Base-by-base conservation (phyloP, 2,113 vertebrate species). In the Talpa occidentalis region DNA sequence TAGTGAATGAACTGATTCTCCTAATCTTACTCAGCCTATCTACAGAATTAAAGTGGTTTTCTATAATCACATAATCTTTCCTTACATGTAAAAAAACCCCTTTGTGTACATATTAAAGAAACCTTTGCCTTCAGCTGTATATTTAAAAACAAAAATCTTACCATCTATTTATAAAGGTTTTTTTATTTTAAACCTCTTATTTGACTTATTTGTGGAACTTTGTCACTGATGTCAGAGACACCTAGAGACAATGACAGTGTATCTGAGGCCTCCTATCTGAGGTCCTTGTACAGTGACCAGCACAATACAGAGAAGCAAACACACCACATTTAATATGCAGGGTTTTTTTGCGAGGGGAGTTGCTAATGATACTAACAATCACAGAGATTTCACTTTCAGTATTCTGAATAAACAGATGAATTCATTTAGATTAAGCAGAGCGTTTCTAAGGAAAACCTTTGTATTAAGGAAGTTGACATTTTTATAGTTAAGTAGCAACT, bases 401-500 rank as follows among this genome's bases (percentile, higher is more conserved):
- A 30, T 93, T 52, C 69, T 59, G 32, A 93, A 69, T 69, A 85
- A 62, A 82, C 69, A 78, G 35, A n/a, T 32, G 22, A 81, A 42
- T 37, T 64, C 30, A 32, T 54, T 94, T 44, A 91, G 11, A 30
- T 67, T 80, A 90, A 70, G 17, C 52, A 72, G 66, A 67, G 66
- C 80, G 6, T 52, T 83, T 82, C 47, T 73, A 59, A 82, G 60
- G 37, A 73, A 66, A 54, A 62, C 14, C 17, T 91, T 77, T 82
- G 5, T 37, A 4, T 76, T 70, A 52, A 80, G 44, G 35, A 87
- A 74, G 19, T 70, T 81, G 37, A 67, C 21, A 30, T 64, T 93
- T 94, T 82, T 49, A 56, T n/a, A 42, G 54, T 82, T 95, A 83
- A 74, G 17, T 52, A 70, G 21, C 64, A 83, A 90, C 37, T 67